Evolutionary conservation across 2,797 vertebrate species (phyloP), one percentile per base, ranked within the genome.

Genomic region (Gila robusta): DNA sequence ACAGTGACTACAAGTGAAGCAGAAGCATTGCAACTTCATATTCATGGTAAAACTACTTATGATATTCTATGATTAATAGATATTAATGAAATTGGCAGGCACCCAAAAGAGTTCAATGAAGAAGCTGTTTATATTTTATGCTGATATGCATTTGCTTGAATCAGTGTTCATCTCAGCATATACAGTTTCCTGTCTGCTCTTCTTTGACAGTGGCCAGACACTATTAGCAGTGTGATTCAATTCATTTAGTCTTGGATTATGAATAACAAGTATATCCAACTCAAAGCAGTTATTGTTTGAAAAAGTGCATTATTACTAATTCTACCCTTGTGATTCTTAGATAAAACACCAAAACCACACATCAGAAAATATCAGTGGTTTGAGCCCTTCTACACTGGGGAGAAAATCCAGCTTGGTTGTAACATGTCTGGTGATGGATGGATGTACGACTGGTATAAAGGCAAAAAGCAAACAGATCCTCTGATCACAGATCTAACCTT

Each of bases 401-500:
- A 83, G 28, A 8, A 11, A 64, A 19, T 83, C 17, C 26, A 23
- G 12, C 17, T 83, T 49, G 0, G 21, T 2, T 83, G 82, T 74
- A n/a, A 35, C 0, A 83, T 66, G 82, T 1, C 56, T 16, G 82
- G 82, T n/a, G 4, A 0, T 19, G 71, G 71, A 10, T 83, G 82
- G 71, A 0, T 5, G n/a, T 83, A 76, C 6, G 2, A 9, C 4
- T 83, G 71, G 82, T 12, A 64, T 23, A 49, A 83, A 52, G 71
- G 1, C 19, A n/a, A 3, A 35, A 0, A 32, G 28, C 28, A 32
- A 32, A 32, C 35, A 35, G 4, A 35, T 3, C 2, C 0, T 5
- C 32, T 0, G 6, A 62, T 5, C 52, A 32, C 1, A 72, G 1
- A 62, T 83, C 1, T 11, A 73, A 23, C 5, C 8, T 64, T 37